Evolutionary conservation across 2,888 invertebrate species (phyloP), one percentile per base, ranked within the genome.

Genomic region (Drosophila picticornis): DNA sequence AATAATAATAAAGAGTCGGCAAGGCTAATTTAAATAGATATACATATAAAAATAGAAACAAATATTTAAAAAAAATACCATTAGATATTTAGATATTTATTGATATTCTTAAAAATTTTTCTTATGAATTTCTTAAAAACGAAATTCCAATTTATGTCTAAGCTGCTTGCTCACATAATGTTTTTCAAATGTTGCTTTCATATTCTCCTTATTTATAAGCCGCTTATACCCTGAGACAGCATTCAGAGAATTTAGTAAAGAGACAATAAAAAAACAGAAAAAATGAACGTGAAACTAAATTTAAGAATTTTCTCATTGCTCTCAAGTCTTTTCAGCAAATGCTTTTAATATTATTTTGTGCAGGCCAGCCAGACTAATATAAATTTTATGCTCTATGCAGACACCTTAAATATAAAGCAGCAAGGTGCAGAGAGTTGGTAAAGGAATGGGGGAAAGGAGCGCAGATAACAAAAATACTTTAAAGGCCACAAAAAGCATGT

Each of bases 401-500:
- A 77, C 88, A 81, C 71, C 79, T 78, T 69, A 69, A 68, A 72
- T 80, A 72, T 46, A 58, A 77, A 60, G 38, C 22, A 53, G 46
- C 11, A 31, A 50, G 10, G 25, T 31, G 19, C 2, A n/a, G 11
- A 46, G 25, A 16, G 57, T 11, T n/a, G 13, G 19, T 9, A 38
- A 16, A 25, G 6, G 43, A 19, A 36, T 36, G 11, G 13, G 4
- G 22, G 36, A 4, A 5, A 16, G 38, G 19, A 36, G 63, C 50
- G 38, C 16, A 63, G 53, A 65, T 34, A 69, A 58, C 38, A 48
- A 74, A 75, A 78, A 74, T 72, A 68, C 72, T 90, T 88, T 80
- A 89, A 88, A 88, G 90, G 87, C 90, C 90, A 73, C 90, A 88
- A 81, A 84, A 80, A 76, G 79, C 87, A 77, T 88, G 90, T 91